Evolutionary conservation across 2,797 vertebrate genomes (phyloP).

Genomic region (Heliangelus exortis): DNA sequence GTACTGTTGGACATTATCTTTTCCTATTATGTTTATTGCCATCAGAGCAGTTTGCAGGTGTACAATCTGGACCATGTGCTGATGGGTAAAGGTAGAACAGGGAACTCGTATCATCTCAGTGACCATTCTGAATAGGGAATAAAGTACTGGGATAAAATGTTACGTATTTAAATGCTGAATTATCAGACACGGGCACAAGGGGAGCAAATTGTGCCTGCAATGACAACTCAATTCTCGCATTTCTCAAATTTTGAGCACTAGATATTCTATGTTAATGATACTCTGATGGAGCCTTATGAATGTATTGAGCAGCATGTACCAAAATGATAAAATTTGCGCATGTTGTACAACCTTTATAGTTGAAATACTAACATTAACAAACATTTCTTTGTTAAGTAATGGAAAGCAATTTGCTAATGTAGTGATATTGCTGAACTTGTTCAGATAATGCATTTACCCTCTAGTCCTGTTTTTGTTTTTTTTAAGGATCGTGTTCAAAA

Average conservation of each 20-base stretch:
- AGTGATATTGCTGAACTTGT: not conserved
- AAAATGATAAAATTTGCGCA: not conserved
- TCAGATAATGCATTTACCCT: slow-evolving; percentile 19
- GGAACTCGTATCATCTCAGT: not conserved
- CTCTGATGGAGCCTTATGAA: not conserved
- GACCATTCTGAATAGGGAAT: not conserved
- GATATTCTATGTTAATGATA: not conserved
- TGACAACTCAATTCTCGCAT: not conserved
- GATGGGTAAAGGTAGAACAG: not conserved
- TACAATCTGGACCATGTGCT: not conserved
- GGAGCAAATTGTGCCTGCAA: not conserved
- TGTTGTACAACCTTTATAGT: not conserved
- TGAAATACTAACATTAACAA: not conserved
- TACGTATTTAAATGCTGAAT: not conserved
- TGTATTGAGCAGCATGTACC: not conserved
- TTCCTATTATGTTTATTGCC: not conserved
- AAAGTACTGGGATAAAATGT: not conserved
- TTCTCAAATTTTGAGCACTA: not conserved
- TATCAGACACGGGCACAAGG: not conserved
- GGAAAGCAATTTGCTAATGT: not conserved
- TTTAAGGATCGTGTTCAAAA: slow-evolving; percentile 93
- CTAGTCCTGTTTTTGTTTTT: slow-evolving; percentile 46
- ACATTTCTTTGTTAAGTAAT: not conserved
- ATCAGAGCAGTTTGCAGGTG: not conserved
- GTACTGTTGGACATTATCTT: not conserved